Conservation (phyloP, 2,888 invertebrate genomes). For the Atherix ibis region DNA sequence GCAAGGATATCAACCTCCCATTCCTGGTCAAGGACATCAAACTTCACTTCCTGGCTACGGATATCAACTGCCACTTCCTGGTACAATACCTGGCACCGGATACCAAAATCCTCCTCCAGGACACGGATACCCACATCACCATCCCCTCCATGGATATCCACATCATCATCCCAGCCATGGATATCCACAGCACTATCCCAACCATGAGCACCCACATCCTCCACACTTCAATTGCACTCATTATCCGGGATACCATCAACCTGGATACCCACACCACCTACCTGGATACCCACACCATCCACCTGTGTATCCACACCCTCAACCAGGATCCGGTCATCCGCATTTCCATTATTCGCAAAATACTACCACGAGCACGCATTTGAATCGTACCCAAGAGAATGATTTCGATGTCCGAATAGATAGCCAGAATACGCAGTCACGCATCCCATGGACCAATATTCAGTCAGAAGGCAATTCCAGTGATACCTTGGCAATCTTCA, state of each 20-base stretch:
- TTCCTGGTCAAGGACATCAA: no score
- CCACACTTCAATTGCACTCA: no score
- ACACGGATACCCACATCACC: background rate
- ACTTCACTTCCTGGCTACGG: no score
- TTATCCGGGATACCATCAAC: no score
- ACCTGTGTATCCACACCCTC: background rate
- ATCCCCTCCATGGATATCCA: background rate
- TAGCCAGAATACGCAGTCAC: no score
- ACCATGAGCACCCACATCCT: background rate
- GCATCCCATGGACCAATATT: background rate
- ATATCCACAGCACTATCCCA: background rate
- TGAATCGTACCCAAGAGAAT: no score
- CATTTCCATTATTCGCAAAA: background rate
- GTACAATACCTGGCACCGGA: no score
- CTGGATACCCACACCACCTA: background rate
- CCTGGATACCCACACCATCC: background rate
- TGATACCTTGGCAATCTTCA: no score
- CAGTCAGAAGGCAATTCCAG: background rate
- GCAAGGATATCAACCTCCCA: no score
- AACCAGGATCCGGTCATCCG: slow-evolving; percentile 2
- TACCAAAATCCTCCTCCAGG: no score
- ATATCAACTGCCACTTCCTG: no score
- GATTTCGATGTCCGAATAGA: no score
- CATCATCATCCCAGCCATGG: slow-evolving; percentile 1
- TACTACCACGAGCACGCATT: background rate